phyloP scores from a whole-genome alignment of 2,113 vertebrate species.

The Neolamprologus longior region DNA sequence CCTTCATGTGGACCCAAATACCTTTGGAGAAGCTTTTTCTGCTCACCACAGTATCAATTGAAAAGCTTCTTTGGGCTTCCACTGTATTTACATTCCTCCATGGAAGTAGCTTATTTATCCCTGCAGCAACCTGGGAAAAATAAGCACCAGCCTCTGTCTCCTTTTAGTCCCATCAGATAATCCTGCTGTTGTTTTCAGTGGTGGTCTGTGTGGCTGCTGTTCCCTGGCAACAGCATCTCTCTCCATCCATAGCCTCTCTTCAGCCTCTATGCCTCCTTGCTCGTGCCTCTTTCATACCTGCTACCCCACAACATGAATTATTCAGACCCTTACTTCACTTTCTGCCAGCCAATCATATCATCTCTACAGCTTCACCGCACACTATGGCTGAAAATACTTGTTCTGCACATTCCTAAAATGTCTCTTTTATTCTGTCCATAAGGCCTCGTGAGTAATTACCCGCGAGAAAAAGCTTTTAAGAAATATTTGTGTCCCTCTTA shows the following conservation, averaged over 20 bases:
- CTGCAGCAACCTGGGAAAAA: neutral
- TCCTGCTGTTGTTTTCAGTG: constrained; percentile 23
- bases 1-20: neutral
- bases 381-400: neutral
- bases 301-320: constrained; percentile 10
- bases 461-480: neutral
- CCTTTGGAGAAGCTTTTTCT: neutral
- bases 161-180: constrained; percentile 16
- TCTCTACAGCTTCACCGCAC: neutral
- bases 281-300: neutral
- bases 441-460: neutral
- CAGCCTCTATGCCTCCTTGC: neutral
- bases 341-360: constrained; percentile 27
- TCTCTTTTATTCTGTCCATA: neutral
- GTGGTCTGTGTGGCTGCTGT: constrained; percentile 45
- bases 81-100: neutral
- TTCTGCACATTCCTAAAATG: neutral
- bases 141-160: neutral
- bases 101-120: neutral
- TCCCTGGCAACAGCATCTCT: constrained; percentile 70
- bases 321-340: constrained; percentile 21
- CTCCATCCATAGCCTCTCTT: neutral
- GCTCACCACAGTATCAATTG: neutral
- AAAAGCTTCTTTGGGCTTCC: neutral
- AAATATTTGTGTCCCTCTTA: neutral